Percentiles rank a stretch among this genome's conserved stretches.
These are phyloP conservation scores for Gasteruption jaculator DNA, from an alignment of 2,888 invertebrate genomes.

Conservation along the genomic window DNA sequence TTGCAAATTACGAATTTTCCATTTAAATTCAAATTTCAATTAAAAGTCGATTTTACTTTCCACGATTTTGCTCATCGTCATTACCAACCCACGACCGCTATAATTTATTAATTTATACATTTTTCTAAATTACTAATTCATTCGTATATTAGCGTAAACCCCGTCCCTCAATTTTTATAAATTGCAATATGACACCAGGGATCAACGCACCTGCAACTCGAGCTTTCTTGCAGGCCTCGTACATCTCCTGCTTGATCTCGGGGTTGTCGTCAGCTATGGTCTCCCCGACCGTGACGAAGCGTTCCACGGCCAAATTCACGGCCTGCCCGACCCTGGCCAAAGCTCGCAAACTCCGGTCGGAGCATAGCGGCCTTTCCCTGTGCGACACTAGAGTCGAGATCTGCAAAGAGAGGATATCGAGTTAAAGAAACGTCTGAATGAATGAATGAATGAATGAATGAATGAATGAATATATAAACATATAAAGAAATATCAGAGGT, in stretches of 20 bases:
- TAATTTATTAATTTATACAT: too few relatives aligned
- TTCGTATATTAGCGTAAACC: too few relatives aligned
- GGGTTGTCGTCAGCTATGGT: constrained; percentile 98
- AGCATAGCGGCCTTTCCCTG: constrained; percentile 60
- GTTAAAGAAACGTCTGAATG: background rate
- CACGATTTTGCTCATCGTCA: too few relatives aligned
- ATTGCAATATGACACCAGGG: too few relatives aligned
- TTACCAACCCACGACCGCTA: too few relatives aligned
- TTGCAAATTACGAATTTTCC: too few relatives aligned
- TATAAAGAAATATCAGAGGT: too few relatives aligned
- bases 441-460: background rate
- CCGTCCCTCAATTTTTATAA: too few relatives aligned
- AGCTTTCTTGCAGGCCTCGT: constrained; percentile 96
- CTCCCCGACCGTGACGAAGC: constrained; percentile 97
- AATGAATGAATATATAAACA: too few relatives aligned
- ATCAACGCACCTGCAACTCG: constrained; percentile 84
- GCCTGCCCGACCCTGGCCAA: constrained; percentile 93
- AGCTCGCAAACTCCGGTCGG: constrained; percentile 62
- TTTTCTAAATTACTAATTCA: too few relatives aligned
- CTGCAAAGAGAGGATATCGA: constrained; percentile 55
- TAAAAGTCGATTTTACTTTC: too few relatives aligned
- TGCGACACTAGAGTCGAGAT: constrained; percentile 90
- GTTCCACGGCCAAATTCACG: constrained; percentile 93
- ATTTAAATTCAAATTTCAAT: too few relatives aligned
- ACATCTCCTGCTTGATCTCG: constrained; percentile 96